phyloP scores from a whole-genome alignment of 2,113 vertebrate genomes.

The pig (Sus scrofa) region T2T-Sscrofa CM000812.6:127284501-127285000 shows the following conservation, averaged over 20 bases:
- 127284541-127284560: not conserved
- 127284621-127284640: not conserved
- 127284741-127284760: not conserved
- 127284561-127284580: not conserved
- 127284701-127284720: not conserved
- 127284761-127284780: not conserved
- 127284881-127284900: slow-evolving; percentile 13
- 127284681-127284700: not conserved
- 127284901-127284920: not conserved
- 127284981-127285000: not conserved
- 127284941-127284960: not conserved
- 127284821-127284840: not conserved
- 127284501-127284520: not conserved
- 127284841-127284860: not conserved
- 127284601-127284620: not conserved
- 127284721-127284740: not conserved
- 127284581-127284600: not conserved
- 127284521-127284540: not conserved
- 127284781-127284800: not conserved
- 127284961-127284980: not conserved
- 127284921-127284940: not conserved
- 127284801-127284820: not conserved
- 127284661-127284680: not conserved
- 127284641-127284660: not conserved
- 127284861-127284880: not conserved